Evolutionary conservation across 2,113 vertebrate genomes (phyloP).

Genomic region (Solea senegalensis): DNA sequence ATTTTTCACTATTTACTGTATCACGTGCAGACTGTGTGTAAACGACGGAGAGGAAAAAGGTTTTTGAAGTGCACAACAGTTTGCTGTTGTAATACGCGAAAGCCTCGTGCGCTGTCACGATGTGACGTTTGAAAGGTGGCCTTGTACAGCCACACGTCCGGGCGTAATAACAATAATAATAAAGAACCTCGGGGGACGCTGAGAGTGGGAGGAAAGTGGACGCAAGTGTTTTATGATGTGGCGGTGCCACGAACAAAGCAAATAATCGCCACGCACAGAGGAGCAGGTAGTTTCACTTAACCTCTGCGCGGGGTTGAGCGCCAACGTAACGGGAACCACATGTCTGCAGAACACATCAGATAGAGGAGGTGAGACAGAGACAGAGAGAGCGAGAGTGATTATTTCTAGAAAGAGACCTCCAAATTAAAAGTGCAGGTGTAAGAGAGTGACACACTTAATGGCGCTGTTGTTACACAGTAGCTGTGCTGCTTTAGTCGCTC

Average conservation of each 20-base stretch:
- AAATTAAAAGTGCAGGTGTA: conserved; percentile 49
- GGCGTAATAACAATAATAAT: conserved; percentile 74
- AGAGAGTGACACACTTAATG: conserved; percentile 37
- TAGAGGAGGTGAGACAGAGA: conserved; percentile 20
- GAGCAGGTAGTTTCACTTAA: conserved; percentile 82
- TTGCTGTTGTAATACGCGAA: conserved; percentile 54
- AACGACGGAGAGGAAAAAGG: conserved; percentile 19
- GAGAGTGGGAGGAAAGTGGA: conserved; percentile 64
- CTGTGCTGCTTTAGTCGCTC: conserved; percentile 33
- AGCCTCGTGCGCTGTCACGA: conserved; percentile 56
- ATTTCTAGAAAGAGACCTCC: conserved; percentile 34
- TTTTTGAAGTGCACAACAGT: conserved; percentile 42
- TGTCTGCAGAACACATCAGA: conserved; percentile 62
- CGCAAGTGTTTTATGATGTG: conserved; percentile 80
- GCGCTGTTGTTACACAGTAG: conserved; percentile 38
- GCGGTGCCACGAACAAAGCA: conserved; percentile 74
- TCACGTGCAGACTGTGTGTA: conserved; percentile 64
- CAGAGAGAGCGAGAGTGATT: conserved; percentile 41
- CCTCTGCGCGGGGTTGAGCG: conserved; percentile 69
- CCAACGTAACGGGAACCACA: conserved; percentile 79
- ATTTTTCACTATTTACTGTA: conserved; percentile 75
- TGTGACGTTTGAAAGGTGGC: conserved; percentile 60
- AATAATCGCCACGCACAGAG: conserved; percentile 78
- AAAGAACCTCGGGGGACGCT: conserved; percentile 70
- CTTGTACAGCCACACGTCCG: conserved; percentile 71